Percentiles rank a stretch among this genome's conserved stretches.
Conservation (phyloP, 2,113 vertebrate species). For the Sapayoa aenigma region DNA sequence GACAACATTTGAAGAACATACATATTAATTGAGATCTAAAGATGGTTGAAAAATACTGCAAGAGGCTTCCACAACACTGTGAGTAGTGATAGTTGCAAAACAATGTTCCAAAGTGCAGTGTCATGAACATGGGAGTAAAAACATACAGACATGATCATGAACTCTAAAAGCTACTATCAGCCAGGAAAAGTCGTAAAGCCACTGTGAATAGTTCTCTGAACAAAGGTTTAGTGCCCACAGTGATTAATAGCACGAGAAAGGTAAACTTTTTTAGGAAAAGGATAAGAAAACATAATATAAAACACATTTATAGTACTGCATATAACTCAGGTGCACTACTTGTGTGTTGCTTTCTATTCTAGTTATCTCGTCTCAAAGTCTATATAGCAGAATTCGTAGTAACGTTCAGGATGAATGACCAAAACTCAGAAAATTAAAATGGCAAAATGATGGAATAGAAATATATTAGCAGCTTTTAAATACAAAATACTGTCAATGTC, state of each 20-base stretch:
- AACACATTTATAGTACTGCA: not conserved
- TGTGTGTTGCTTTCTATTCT: not conserved
- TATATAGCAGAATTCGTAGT: not conserved
- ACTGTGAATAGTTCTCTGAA: not conserved
- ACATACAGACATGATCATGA: not conserved
- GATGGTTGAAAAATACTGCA: not conserved
- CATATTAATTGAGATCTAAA: not conserved
- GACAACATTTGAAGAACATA: not conserved
- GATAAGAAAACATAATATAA: not conserved
- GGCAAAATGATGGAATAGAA: not conserved
- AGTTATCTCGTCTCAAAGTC: not conserved
- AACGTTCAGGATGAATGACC: not conserved
- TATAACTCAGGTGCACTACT: not conserved
- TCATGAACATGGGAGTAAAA: not conserved
- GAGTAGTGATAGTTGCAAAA: not conserved
- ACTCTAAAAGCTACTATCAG: not conserved
- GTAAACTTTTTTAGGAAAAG: not conserved
- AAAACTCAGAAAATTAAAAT: not conserved
- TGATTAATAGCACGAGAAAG: not conserved
- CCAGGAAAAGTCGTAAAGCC: not conserved
- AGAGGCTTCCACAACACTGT: not conserved
- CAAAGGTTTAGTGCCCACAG: not conserved
- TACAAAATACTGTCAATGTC: not conserved
- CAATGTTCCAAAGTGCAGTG: not conserved
- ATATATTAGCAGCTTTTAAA: not conserved